Conservation (phyloP, 2,888 invertebrate species). For the Rhodophaea formosa region DNA sequence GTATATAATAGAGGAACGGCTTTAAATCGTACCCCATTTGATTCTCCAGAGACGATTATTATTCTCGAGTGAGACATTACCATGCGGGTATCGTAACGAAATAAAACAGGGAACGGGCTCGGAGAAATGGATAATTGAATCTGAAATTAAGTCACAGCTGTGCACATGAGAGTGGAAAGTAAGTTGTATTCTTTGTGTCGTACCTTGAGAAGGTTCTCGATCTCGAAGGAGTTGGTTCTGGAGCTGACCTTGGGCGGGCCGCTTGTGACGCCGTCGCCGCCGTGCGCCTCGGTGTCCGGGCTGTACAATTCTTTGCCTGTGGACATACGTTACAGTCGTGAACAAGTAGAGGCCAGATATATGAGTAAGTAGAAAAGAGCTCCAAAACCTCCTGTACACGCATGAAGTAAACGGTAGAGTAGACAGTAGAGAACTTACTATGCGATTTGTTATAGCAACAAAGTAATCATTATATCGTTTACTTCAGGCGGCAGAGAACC, state of each 20-base stretch:
- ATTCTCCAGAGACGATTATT: conserved; percentile 53
- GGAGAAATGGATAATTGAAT: conserved; percentile 54
- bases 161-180: conserved; percentile 41
- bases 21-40: conserved; percentile 35
- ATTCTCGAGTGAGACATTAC: conserved; percentile 56
- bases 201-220: conserved; percentile 95
- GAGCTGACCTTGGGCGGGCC: conserved; percentile 85
- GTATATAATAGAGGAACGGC: conserved; percentile 38
- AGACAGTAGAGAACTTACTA: too few species aligned
- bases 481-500: too few species aligned
- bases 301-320: conserved; percentile 88
- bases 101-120: conserved; percentile 51
- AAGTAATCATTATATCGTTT: too few species aligned
- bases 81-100: conserved; percentile 53
- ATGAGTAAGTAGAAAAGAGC: too few species aligned
- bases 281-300: conserved; percentile 78
- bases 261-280: conserved; percentile 51
- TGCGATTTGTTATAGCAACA: too few species aligned
- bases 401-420: too few species aligned
- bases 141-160: conserved; percentile 47
- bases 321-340: background rate
- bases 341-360: background rate
- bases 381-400: too few species aligned
- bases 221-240: conserved; percentile 95
- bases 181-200: conserved; percentile 30